These are phyloP conservation scores for Empis stercorea DNA, from an alignment of 2,888 invertebrate genomes.

Conservation along the genomic window DNA sequence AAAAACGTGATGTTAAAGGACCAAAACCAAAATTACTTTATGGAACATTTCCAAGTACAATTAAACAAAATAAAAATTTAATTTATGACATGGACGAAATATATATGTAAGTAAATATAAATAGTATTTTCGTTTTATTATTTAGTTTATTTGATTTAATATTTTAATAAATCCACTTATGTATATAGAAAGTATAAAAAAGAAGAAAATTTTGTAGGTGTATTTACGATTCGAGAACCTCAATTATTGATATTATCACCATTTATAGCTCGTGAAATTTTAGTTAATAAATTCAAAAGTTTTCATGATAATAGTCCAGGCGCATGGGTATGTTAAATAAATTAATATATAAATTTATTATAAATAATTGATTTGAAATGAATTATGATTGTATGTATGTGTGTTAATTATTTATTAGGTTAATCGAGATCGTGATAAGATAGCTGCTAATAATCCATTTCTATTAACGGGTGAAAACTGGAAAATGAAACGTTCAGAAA, in stretches of 20 bases:
- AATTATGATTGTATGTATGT: too few relatives aligned
- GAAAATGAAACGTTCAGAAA: slow-evolving; percentile 19
- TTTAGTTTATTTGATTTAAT: too few relatives aligned
- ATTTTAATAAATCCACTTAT: neutral
- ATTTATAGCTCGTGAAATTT: slow-evolving; percentile 26
- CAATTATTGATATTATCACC: slow-evolving; percentile 31
- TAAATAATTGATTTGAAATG: too few relatives aligned
- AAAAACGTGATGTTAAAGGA: slow-evolving; percentile 18
- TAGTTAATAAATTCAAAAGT: slow-evolving; percentile 34
- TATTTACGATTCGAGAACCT: slow-evolving; percentile 28
- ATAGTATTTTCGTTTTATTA: too few relatives aligned
- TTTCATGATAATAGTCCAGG: slow-evolving; percentile 26
- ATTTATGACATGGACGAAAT: slow-evolving; percentile 22
- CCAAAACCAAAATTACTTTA: slow-evolving; percentile 20
- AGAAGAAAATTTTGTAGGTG: slow-evolving; percentile 31
- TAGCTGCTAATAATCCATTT: slow-evolving; percentile 32
- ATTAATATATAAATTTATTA: neutral
- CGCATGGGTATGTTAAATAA: neutral
- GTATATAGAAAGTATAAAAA: slow-evolving; percentile 21
- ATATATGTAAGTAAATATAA: slow-evolving; percentile 18
- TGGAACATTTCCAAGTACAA: slow-evolving; percentile 19
- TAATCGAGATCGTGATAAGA: slow-evolving; percentile 35
- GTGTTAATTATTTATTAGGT: too few relatives aligned
- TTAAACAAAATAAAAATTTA: slow-evolving; percentile 14
- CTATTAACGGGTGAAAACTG: slow-evolving; percentile 20